These are phyloP conservation scores for Drosophila mulleri DNA, from an alignment of 2,888 invertebrate species.

Conservation along the genomic window DNA sequence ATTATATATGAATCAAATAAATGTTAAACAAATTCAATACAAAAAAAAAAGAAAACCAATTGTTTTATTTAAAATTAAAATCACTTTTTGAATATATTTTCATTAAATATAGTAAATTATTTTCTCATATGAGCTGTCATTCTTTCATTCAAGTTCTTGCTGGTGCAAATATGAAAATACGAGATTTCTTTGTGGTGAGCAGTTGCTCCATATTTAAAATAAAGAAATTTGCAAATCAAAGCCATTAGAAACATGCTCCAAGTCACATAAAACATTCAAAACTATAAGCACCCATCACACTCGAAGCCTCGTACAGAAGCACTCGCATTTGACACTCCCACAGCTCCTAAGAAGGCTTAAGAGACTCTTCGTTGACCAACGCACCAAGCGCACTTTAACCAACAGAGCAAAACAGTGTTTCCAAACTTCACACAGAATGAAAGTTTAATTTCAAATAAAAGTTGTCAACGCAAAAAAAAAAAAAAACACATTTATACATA, in stretches of 20 bases:
- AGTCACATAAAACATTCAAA: not conserved
- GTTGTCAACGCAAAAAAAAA: not conserved
- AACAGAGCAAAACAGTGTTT: too few species aligned
- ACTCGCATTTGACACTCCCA: too few species aligned
- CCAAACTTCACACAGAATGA: not conserved
- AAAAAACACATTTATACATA: not conserved
- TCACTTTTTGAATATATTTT: too few species aligned
- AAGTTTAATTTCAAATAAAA: not conserved
- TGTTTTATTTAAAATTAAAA: not conserved
- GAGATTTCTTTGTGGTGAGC: not conserved
- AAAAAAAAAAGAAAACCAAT: not conserved
- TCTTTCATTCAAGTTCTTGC: too few species aligned
- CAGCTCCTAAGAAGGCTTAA: not conserved
- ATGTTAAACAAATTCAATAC: conserved; percentile 53
- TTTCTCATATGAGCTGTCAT: too few species aligned
- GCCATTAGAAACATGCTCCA: too few species aligned
- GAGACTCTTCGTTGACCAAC: not conserved
- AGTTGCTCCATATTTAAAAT: not conserved
- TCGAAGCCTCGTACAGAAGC: not conserved
- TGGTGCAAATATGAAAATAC: too few species aligned
- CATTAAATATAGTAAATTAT: too few species aligned
- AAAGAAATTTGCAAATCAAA: not conserved
- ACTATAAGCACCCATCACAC: not conserved
- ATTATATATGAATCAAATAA: conserved; percentile 57
- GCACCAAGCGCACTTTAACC: not conserved